Evolutionary conservation across 2,888 invertebrate genomes (phyloP).

Genomic region (Branchipolynoe longqiensis): DNA sequence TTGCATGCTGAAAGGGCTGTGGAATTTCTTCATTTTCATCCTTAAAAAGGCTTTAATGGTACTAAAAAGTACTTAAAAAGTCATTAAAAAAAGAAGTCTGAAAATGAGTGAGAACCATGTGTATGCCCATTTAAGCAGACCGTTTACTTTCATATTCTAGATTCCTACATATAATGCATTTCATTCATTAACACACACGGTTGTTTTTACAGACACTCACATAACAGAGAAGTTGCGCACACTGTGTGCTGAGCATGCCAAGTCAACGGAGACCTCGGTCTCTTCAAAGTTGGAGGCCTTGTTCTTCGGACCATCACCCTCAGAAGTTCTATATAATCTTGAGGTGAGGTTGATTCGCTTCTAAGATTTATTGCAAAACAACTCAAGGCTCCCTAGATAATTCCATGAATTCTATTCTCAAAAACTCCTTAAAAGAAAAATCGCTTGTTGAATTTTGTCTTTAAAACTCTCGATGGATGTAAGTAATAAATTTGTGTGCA

Average conservation of each 20-base stretch:
- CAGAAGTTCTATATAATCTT: constrained; percentile 88
- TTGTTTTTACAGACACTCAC: constrained; percentile 77
- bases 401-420: too few species aligned
- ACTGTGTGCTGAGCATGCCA: constrained; percentile 82
- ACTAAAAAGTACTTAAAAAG: too few species aligned
- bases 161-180: not conserved
- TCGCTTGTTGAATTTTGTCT: too few species aligned
- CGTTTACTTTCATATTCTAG: not conserved
- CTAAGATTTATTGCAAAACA: not conserved
- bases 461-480: too few species aligned
- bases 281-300: constrained; percentile 80
- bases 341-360: constrained; percentile 83
- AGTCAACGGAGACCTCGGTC: constrained; percentile 72
- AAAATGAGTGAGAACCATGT: not conserved
- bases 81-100: too few species aligned
- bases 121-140: not conserved
- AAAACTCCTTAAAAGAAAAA: too few species aligned
- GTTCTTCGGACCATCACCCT: constrained; percentile 87
- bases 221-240: constrained; percentile 85
- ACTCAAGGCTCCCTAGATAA: too few species aligned
- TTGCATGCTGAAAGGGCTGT: too few species aligned
- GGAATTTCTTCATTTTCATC: too few species aligned
- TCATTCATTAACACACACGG: too few species aligned
- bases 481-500: too few species aligned
- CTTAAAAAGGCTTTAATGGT: too few species aligned